Conservation (phyloP, 2,113 vertebrate species). For the Corythoichthys intestinalis region DNA sequence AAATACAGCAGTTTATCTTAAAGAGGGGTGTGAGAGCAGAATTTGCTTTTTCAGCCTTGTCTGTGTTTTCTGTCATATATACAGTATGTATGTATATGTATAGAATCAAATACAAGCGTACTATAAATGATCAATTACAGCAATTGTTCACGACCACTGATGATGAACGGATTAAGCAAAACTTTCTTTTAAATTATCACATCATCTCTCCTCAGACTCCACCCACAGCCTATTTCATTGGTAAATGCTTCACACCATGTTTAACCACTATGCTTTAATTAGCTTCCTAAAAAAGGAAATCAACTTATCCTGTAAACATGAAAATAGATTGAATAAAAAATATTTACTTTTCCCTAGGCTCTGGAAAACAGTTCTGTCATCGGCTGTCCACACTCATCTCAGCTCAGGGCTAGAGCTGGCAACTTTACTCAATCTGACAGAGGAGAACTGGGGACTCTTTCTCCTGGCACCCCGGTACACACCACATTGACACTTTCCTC, state of each 20-base stretch:
- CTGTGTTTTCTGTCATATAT: too few species aligned
- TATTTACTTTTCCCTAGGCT: slow-evolving; percentile 65
- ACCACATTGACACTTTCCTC: slow-evolving; percentile 68
- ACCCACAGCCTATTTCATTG: slow-evolving; percentile 22
- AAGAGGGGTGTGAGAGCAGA: too few species aligned
- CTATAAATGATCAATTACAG: too few species aligned
- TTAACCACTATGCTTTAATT: slow-evolving; percentile 45
- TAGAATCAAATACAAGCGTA: too few species aligned
- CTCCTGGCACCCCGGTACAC: slow-evolving; percentile 69
- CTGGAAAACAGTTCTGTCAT: slow-evolving; percentile 71
- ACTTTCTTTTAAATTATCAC: not conserved
- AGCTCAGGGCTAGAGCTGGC: slow-evolving; percentile 40
- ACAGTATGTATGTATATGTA: too few species aligned
- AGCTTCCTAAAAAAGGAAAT: slow-evolving; percentile 49
- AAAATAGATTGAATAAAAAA: slow-evolving; percentile 73
- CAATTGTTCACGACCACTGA: too few species aligned
- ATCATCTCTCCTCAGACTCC: not conserved
- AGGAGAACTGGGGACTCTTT: slow-evolving; percentile 74
- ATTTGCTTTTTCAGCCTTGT: too few species aligned
- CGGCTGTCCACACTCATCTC: slow-evolving; percentile 72
- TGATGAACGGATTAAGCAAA: too few species aligned
- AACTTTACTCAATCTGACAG: slow-evolving; percentile 77
- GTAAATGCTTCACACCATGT: slow-evolving; percentile 21
- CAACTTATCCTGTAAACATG: slow-evolving; percentile 68
- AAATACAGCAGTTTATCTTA: too few species aligned